A percentile compares a stretch with the other conserved stretches of the same genome.
These are phyloP conservation scores for Phoxinus dragarum DNA, from an alignment of 2,797 vertebrate species.

Conservation along the genomic window DNA sequence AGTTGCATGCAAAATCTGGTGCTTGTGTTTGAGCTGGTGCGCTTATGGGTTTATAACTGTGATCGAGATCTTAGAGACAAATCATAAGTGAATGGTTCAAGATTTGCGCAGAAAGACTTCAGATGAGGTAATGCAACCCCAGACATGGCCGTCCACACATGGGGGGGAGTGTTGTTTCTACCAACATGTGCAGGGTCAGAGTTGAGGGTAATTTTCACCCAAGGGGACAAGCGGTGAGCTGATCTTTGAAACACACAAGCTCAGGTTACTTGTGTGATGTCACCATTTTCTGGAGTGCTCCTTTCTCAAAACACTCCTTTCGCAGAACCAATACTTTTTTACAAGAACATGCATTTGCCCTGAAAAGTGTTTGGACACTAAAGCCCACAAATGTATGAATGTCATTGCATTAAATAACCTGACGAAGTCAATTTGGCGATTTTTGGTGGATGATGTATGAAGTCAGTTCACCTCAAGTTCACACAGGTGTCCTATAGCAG, in stretches of 20 bases:
- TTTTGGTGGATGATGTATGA: neutral
- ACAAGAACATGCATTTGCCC: neutral
- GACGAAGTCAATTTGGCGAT: neutral
- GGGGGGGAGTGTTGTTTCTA: conserved; percentile 42
- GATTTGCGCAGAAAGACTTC: conserved; percentile 17
- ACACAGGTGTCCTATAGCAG: neutral
- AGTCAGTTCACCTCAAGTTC: neutral
- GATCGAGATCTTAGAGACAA: neutral
- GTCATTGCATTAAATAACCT: neutral
- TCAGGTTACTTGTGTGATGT: conserved; percentile 57
- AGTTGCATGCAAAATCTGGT: neutral
- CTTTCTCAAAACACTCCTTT: neutral
- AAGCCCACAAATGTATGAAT: neutral
- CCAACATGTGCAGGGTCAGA: conserved; percentile 63
- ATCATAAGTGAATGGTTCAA: neutral
- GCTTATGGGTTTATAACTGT: neutral
- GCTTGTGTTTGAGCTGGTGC: neutral
- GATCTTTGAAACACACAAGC: conserved; percentile 69
- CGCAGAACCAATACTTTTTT: neutral
- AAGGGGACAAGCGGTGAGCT: conserved; percentile 65
- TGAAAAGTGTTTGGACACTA: neutral
- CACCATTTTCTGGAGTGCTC: conserved; percentile 35
- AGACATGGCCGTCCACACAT: conserved; percentile 26
- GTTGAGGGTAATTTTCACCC: conserved; percentile 68
- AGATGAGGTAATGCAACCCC: conserved; percentile 56